A percentile compares a stretch with the other conserved stretches of the same genome.
Evolutionary conservation across 2,888 invertebrate species (phyloP).

Genomic region (Podabrus alpinus): DNA sequence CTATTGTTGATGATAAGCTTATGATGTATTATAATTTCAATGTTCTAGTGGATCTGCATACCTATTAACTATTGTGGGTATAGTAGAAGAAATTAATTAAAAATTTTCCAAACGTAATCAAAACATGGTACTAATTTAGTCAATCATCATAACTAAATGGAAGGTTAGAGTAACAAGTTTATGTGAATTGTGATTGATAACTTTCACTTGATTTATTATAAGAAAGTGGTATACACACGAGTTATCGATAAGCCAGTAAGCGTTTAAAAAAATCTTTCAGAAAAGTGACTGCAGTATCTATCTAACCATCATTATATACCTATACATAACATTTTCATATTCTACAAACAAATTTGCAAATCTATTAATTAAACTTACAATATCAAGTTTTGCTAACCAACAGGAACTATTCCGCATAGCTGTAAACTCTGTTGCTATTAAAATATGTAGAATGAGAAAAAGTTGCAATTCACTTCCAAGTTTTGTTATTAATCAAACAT

Average conservation of each 20-base stretch:
- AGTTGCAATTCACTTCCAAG: constrained; percentile 2
- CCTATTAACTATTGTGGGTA: not conserved
- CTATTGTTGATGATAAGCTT: not conserved
- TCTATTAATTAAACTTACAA: constrained; percentile 14
- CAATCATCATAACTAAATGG: not conserved
- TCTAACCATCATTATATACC: not conserved
- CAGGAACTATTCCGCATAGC: constrained; percentile 15
- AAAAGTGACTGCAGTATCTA: not conserved
- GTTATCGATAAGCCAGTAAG: not conserved
- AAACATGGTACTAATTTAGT: not conserved
- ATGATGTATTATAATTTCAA: not conserved
- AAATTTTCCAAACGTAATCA: not conserved
- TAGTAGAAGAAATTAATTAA: not conserved
- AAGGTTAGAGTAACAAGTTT: not conserved
- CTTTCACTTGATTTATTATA: not conserved
- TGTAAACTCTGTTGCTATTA: not conserved
- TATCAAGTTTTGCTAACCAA: constrained; percentile 9
- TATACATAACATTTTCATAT: not conserved
- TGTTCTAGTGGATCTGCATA: not conserved
- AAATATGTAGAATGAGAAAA: not conserved
- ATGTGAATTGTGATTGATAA: not conserved
- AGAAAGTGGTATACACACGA: not conserved
- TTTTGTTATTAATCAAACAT: constrained; percentile 15
- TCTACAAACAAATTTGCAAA: not conserved
- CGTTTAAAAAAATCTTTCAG: not conserved